Evolutionary conservation across 37 sponge, comb jelly and placozoan species (phyloP), one percentile per base, ranked within the genome.

Genomic region (Halichondria panicea): DNA sequence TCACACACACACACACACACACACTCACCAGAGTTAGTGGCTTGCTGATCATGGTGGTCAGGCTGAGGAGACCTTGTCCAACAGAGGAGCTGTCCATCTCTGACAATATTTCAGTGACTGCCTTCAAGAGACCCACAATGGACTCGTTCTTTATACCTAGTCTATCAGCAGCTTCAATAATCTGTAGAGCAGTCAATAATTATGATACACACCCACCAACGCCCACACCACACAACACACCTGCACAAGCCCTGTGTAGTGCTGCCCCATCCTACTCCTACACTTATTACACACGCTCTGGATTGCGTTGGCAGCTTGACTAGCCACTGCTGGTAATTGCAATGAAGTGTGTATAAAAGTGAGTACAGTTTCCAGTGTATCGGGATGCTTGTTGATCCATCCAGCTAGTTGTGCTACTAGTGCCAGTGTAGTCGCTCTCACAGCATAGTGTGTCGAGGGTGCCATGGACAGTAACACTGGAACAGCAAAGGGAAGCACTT

Each of bases 351-450:
- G 69, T 18, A 92, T 42, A 57, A 84, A 87, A n/a, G 28, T 45
- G 25, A 92, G 77, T 6, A 88, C 86, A 25, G 48, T 32, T 42
- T 85, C 91, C 67, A 59, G 57, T 1, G 74, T 72, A 55, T 92
- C 81, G 30, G 74, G 79, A 54, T 92, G 93, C 5, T 70, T 60
- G 57, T 88, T 75, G 72, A 92, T 79, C 93, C 93, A 92, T 0
- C 50, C 65, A 9, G 85, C 66, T 3, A 92, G 76, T 37, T 76
- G 72, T 18, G 75, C 76, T 11, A 92, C 40, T 13, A 92, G 57
- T 4, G 46, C 27, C 43, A 92, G 53, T 6, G 79, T 80, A 53
- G 89, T 53, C 19, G 69, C 75, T 44, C 82, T 39, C 7, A 92
- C 54, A n/a, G 84, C 83, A 50, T 60, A 65, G 53, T 88, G 93